Evolutionary conservation across 2,113 vertebrate species (phyloP).

Genomic region (Amblyornis subalaris): DNA sequence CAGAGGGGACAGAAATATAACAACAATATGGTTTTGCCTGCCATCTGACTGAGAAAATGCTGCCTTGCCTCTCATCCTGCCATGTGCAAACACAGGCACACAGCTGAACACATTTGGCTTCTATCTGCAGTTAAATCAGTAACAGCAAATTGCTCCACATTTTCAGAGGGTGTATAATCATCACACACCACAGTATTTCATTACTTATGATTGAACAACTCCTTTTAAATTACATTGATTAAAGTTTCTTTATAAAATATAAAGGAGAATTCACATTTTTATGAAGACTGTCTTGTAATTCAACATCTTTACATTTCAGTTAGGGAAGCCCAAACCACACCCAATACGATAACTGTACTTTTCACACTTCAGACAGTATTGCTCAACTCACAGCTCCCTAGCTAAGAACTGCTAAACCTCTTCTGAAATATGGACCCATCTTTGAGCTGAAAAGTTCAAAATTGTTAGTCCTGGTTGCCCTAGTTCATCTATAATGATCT

Average conservation of each 20-base stretch:
- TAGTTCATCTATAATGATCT: neutral
- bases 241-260: neutral
- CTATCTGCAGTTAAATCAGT: neutral
- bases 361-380: neutral
- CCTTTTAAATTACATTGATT: conserved; percentile 6
- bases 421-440: neutral
- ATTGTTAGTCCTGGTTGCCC: neutral
- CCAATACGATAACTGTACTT: neutral
- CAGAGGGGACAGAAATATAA: neutral
- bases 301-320: neutral
- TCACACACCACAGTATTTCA: neutral
- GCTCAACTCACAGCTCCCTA: neutral
- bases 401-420: neutral
- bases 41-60: neutral
- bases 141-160: neutral
- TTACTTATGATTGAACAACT: conserved; percentile 9
- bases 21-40: neutral
- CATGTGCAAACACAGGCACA: neutral
- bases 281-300: neutral
- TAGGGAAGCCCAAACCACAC: neutral
- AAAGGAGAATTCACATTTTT: neutral
- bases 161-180: conserved; percentile 6
- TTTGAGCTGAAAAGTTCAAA: neutral
- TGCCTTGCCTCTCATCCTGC: neutral
- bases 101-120: conserved; percentile 1